Percentiles rank a stretch among this genome's conserved stretches.
These are phyloP conservation scores for Manis pentadactyla DNA, from an alignment of 2,797 vertebrate species.

Conservation along the genomic window DNA sequence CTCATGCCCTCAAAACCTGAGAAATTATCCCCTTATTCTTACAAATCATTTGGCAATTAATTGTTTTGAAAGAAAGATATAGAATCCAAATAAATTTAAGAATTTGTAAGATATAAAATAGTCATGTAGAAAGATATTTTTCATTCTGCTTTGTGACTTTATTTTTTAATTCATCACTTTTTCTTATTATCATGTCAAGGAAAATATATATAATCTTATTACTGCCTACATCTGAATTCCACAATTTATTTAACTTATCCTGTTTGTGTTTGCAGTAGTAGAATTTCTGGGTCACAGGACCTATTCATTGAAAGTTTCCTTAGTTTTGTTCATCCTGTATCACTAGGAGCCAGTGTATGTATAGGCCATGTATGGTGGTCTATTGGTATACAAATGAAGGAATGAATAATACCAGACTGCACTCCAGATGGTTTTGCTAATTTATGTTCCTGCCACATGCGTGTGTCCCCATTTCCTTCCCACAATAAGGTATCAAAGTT, in stretches of 20 bases:
- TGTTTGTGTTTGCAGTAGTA: not conserved
- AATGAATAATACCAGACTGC: not conserved
- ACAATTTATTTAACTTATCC: not conserved
- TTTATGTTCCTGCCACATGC: not conserved
- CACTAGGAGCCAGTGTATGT: not conserved
- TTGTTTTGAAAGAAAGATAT: not conserved
- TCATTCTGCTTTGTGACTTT: not conserved
- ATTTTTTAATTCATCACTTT: not conserved
- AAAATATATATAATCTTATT: not conserved
- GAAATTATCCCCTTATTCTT: not conserved
- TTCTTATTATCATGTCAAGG: not conserved
- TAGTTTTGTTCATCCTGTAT: not conserved
- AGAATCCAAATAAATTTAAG: constrained; percentile 13
- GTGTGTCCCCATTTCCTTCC: not conserved
- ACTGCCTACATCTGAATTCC: not conserved
- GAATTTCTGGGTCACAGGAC: not conserved
- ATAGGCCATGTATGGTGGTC: not conserved
- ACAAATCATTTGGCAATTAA: not conserved
- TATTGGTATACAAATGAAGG: not conserved
- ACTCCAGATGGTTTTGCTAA: not conserved
- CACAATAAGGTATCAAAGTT: not conserved
- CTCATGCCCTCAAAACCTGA: not conserved
- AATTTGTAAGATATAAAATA: not conserved
- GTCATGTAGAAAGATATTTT: not conserved
- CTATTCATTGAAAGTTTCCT: not conserved